Percentiles rank a stretch among this genome's conserved stretches.
phyloP scores from a whole-genome alignment of 2,888 invertebrate species.

The Liodrosophila aerea region DNA sequence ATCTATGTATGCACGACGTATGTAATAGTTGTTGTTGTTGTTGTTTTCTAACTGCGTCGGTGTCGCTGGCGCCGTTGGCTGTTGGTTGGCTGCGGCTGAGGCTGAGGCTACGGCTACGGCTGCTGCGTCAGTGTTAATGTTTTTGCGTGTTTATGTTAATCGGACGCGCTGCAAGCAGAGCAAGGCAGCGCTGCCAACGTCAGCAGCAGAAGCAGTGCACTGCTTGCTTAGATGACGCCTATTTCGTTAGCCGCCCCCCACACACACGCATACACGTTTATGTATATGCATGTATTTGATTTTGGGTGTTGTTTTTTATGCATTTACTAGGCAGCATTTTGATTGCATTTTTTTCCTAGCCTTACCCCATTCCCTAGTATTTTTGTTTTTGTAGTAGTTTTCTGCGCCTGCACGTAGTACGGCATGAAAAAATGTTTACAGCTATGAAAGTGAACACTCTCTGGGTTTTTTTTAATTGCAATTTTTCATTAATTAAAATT shows the following conservation, averaged over 20 bases:
- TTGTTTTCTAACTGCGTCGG: conserved; percentile 76
- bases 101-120: conserved; percentile 34
- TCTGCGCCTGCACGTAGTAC: conserved; percentile 48
- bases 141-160: conserved; percentile 82
- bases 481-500: conserved; percentile 79
- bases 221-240: conserved; percentile 76
- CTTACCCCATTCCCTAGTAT: background rate
- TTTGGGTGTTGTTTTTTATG: conserved; percentile 65
- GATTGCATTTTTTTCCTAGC: conserved; percentile 64
- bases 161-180: conserved; percentile 62
- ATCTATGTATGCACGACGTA: conserved; percentile 73
- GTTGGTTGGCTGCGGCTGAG: conserved; percentile 61
- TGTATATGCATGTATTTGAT: conserved; percentile 27
- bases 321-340: conserved; percentile 74
- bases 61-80: conserved; percentile 55
- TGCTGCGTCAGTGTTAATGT: conserved; percentile 71
- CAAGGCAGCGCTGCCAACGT: conserved; percentile 18
- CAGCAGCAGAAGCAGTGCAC: conserved; percentile 25
- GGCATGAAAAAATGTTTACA: conserved; percentile 53
- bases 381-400: conserved; percentile 52
- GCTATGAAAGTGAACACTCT: conserved; percentile 3
- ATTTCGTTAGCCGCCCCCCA: conserved; percentile 52
- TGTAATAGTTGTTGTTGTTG: conserved; percentile 29
- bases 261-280: conserved; percentile 15
- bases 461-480: conserved; percentile 78